These are phyloP conservation scores for Muscina levida DNA, from an alignment of 2,888 invertebrate species.

Conservation along the genomic window DNA sequence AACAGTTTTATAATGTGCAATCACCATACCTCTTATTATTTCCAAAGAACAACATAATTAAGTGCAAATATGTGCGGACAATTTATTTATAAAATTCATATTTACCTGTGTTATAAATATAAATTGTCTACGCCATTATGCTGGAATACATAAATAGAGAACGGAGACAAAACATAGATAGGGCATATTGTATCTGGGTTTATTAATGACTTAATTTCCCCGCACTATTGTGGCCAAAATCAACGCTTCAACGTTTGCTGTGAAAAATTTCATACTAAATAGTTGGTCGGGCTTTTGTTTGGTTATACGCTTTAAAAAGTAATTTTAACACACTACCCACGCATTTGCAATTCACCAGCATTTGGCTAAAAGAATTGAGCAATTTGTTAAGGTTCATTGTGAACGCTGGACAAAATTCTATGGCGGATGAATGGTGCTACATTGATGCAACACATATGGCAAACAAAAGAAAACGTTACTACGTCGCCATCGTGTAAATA, in stretches of 20 bases:
- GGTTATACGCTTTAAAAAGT: constrained; percentile 39
- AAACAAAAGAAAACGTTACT: constrained; percentile 7
- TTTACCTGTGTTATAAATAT: constrained; percentile 28
- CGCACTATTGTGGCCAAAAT: constrained; percentile 4
- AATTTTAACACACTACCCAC: constrained; percentile 64
- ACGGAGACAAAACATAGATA: neutral
- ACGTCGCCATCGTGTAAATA: constrained; percentile 33
- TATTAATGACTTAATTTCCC: constrained; percentile 32
- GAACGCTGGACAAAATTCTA: constrained; percentile 58
- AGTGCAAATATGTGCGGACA: no score
- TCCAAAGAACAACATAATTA: no score
- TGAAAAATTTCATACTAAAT: constrained; percentile 24
- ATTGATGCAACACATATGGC: constrained; percentile 16
- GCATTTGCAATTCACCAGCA: constrained; percentile 20
- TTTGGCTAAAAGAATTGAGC: constrained; percentile 61
- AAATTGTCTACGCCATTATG: constrained; percentile 6
- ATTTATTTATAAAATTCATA: neutral
- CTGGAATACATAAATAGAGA: no score
- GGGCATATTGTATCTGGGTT: neutral
- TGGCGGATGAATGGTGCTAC: neutral
- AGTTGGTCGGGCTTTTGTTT: constrained; percentile 22
- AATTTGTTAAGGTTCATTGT: constrained; percentile 64
- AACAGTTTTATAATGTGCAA: no score
- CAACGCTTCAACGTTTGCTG: neutral
- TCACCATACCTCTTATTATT: no score